A percentile compares a stretch with the other conserved stretches of the same genome.
phyloP scores from a whole-genome alignment of 2,797 vertebrate species.

The Pelochelys cantorii region DNA sequence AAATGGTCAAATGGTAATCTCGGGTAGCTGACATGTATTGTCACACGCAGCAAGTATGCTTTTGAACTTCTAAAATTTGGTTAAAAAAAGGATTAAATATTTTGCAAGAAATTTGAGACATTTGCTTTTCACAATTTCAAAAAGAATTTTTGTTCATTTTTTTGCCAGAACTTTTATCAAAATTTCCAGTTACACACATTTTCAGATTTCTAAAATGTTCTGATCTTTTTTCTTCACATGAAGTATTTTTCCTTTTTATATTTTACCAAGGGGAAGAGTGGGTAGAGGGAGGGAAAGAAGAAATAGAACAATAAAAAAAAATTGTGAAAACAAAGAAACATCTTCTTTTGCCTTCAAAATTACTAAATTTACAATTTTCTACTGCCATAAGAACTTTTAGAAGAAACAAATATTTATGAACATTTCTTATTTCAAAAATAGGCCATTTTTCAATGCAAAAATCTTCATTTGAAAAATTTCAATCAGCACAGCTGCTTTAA shows the following conservation, averaged over 20 bases:
- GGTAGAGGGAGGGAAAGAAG: neutral
- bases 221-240: neutral
- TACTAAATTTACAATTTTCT: neutral
- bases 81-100: neutral
- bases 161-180: neutral
- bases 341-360: neutral
- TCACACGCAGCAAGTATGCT: rapidly evolving
- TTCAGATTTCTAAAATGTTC: neutral
- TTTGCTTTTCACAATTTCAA: neutral
- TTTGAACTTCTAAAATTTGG: neutral
- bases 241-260: neutral
- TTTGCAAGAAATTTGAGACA: neutral
- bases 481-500: neutral
- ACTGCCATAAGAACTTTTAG: neutral
- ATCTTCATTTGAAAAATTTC: neutral
- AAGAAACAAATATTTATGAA: neutral
- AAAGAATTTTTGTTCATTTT: neutral
- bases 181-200: neutral
- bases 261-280: neutral
- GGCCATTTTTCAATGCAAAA: neutral
- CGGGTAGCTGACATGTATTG: neutral
- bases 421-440: neutral
- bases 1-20: neutral
- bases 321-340: too few species aligned
- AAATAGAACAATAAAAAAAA: neutral